Evolutionary conservation across 1,140 invertebrate genomes (phyloP), one percentile per base, ranked within the genome.

Genomic region (Bathynomus jamesi): DNA sequence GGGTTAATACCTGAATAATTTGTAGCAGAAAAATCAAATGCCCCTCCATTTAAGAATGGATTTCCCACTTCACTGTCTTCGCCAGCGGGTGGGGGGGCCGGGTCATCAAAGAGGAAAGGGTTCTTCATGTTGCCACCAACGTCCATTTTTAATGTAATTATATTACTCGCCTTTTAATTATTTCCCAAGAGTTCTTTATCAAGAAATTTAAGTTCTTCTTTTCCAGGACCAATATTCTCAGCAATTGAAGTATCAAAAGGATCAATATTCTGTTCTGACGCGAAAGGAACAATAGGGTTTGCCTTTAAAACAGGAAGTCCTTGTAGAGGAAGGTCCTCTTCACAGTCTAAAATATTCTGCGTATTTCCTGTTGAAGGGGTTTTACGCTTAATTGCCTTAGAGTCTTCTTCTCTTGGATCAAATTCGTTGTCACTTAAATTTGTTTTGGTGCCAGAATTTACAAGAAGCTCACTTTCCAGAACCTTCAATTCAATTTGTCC

Each of bases 71-170:
- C 13, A n/a, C 61, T 69, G 40, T 13, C 65, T 53, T 67, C 62
- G 78, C 40, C 40, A 17, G n/a, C 11, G 13, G 13, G 40, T 11
- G 13, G 40, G 32, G 24, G 79, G n/a, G n/a, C 80, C 61, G 83
- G 82, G 69, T 85, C 84, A 10, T 87, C 85, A 77, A 88, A 86
- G 53, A 91, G 86, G 80, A 92, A 92, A 30, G 90, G 90, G 84
- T 92, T 92, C n/a, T n/a, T n/a, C 40, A 80, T 78, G 10, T 72
- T 72, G 31, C 75, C 79, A 60, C 72, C 66, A 40, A 76, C 73
- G 68, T 77, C 76, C 73, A 78, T 78, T 40, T 53, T 76, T 72
- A 63, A n/a, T n/a, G n/a, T n/a, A n/a, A n/a, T n/a, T n/a, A n/a
- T n/a, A n/a, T n/a, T n/a, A n/a, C n/a, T n/a, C n/a, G n/a, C n/a